Conservation (phyloP, 2,797 vertebrate genomes). For the Hyperoplus immaculatus region DNA sequence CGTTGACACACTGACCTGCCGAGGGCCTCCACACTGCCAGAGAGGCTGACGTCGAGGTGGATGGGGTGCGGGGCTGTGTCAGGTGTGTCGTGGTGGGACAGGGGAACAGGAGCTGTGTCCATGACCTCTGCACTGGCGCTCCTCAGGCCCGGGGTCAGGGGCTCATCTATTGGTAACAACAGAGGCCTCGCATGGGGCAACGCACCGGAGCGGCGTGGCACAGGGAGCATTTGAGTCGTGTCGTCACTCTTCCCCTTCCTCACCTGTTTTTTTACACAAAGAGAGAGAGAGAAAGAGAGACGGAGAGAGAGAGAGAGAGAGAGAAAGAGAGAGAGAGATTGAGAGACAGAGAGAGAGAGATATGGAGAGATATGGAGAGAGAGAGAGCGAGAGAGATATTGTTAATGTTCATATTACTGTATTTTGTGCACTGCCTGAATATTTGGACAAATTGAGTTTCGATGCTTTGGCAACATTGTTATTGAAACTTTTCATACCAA, state of each 20-base stretch:
- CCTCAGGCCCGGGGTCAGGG: slow-evolving; percentile 53
- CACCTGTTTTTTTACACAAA: slow-evolving; percentile 74
- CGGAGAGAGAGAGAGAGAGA: neutral
- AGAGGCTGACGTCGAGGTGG: slow-evolving; percentile 48
- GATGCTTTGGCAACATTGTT: no score
- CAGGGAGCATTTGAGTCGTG: slow-evolving; percentile 61
- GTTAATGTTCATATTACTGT: no score
- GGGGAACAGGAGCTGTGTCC: slow-evolving; percentile 69
- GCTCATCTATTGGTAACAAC: slow-evolving; percentile 71
- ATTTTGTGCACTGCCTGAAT: no score
- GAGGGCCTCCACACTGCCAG: slow-evolving; percentile 73
- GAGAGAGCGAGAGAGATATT: neutral
- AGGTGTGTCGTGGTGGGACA: slow-evolving; percentile 2
- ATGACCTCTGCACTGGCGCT: slow-evolving; percentile 69
- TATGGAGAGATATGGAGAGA: slow-evolving; percentile 16
- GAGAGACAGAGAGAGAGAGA: neutral
- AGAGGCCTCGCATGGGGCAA: slow-evolving; percentile 64
- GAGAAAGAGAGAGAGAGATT: slow-evolving; percentile 18
- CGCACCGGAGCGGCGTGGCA: slow-evolving; percentile 70
- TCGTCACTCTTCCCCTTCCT: slow-evolving; percentile 76
- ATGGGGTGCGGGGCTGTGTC: neutral
- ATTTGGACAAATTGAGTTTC: no score
- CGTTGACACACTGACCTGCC: slow-evolving; percentile 84
- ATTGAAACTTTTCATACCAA: no score
- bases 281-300: slow-evolving; percentile 20